Evolutionary conservation across 2,113 vertebrate species (phyloP), one percentile per base, ranked within the genome.

Genomic region (Brachyhypopomus gauderio): DNA sequence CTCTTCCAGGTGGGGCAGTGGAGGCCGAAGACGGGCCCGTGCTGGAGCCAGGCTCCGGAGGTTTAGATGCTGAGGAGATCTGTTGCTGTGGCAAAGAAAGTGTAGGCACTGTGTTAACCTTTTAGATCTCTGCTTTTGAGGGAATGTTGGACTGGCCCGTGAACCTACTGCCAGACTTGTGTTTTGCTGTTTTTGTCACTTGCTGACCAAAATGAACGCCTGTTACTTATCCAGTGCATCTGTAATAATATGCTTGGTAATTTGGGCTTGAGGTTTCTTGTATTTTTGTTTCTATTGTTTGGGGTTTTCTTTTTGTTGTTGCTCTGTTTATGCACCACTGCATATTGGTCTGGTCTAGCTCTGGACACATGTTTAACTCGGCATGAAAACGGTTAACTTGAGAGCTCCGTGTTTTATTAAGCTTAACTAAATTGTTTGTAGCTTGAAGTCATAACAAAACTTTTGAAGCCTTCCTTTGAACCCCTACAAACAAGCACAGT

Each of bases 31-130:
- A 83, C 5, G 79, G 81, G 25, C 16, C 82, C 72, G 80, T 83
- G 67, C 89, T 73, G 81, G 87, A 82, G 72, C 73, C 72, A 82
- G 80, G 62, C 83, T 71, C 80, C 45, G 77, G 75, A 84, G 88
- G 87, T 84, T 82, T 90, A 88, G 90, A 92, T 81, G 91, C 85
- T 91, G 94, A 92, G 90, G 91, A 93, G 78, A 92, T 92, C 80
- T 89, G 90, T 90, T 78, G 1, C 87, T 92, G 92, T 93, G 92
- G 90, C 87, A 92, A 87, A 88, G 90, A 95, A 88, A 92, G 94
- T 92, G 97, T 98, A 98, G 83, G 96, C 95, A 90, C 58, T 80
- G 75, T 69, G 41, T 66, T 38, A 63, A 67, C 41, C 60, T 81
- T 67, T 67, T 3, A 45, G 52, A 58, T 48, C 48, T 69, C 2